These are phyloP conservation scores for Colistium nudipinnis DNA, from an alignment of 2,113 vertebrate genomes.

Conservation along the genomic window DNA sequence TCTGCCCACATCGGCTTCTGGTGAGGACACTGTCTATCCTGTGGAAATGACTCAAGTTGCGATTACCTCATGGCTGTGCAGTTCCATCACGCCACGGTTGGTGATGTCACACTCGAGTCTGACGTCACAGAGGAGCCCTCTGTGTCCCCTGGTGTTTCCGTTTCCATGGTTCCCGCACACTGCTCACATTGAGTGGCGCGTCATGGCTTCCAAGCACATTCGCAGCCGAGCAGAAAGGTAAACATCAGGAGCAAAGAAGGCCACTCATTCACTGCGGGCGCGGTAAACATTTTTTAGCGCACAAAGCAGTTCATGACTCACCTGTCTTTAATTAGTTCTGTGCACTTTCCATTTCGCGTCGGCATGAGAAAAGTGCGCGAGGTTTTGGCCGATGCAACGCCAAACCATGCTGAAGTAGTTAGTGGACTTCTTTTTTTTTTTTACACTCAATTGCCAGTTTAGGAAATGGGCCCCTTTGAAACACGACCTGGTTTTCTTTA, in stretches of 20 bases:
- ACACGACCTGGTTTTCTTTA: background rate
- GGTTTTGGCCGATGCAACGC: conserved; percentile 20
- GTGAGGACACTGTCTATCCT: conserved; percentile 37
- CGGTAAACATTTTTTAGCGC: conserved; percentile 2
- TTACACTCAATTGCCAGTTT: conserved; percentile 17
- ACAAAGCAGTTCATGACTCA: background rate
- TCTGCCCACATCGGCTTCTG: conserved; percentile 5
- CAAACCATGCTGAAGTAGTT: conserved; percentile 30
- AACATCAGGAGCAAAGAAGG: conserved; percentile 34
- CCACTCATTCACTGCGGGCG: background rate
- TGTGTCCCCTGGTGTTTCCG: conserved; percentile 30
- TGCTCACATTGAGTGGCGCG: conserved; percentile 32
- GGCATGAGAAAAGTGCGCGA: conserved; percentile 6
- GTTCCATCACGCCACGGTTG: conserved; percentile 45
- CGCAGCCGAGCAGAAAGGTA: conserved; percentile 26
- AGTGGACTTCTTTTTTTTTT: conserved; percentile 6
- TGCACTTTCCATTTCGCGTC: conserved; percentile 25
- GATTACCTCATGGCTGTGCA: conserved; percentile 31
- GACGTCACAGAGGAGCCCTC: conserved; percentile 50
- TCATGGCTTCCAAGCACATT: conserved; percentile 41
- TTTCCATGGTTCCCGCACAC: conserved; percentile 52
- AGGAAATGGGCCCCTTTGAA: background rate
- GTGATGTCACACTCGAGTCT: conserved; percentile 51
- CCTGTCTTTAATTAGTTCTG: conserved; percentile 25
- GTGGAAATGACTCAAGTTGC: conserved; percentile 44